A percentile compares a stretch with the other conserved stretches of the same genome.
Evolutionary conservation across 2,888 invertebrate genomes (phyloP).

Genomic region (Aspidiotus rigidus): DNA sequence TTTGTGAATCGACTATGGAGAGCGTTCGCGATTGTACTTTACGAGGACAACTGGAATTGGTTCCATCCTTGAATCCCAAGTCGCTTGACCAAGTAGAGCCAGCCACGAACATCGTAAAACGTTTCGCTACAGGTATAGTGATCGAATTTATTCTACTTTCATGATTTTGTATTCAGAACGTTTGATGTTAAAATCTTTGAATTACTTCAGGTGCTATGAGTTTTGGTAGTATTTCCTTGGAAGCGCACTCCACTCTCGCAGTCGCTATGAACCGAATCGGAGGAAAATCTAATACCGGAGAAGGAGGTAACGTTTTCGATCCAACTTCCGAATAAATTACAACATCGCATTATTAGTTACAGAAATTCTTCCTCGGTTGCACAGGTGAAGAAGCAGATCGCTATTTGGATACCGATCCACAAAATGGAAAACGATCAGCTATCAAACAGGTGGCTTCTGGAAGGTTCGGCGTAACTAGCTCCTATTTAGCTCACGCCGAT

Average conservation of each 20-base stretch:
- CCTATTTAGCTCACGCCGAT: conserved; percentile 93
- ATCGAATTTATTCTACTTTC: too few species aligned
- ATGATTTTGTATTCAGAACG: too few species aligned
- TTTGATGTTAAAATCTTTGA: too few species aligned
- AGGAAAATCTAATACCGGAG: conserved; percentile 97
- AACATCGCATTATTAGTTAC: background rate
- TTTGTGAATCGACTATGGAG: conserved; percentile 75
- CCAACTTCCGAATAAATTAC: background rate
- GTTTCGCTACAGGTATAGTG: conserved; percentile 71
- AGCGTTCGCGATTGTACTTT: conserved; percentile 78
- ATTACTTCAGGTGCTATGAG: conserved; percentile 76
- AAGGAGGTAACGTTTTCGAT: conserved; percentile 60
- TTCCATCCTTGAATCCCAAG: conserved; percentile 65
- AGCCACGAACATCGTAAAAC: conserved; percentile 87
- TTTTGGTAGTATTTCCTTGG: conserved; percentile 91
- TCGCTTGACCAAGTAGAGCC: conserved; percentile 83
- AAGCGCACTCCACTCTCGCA: conserved; percentile 90
- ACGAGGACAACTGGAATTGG: conserved; percentile 84
- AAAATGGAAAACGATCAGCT: conserved; percentile 77
- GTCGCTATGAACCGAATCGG: conserved; percentile 95
- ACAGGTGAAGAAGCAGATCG: conserved; percentile 52
- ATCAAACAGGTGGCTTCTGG: conserved; percentile 99
- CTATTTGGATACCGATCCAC: conserved; percentile 69
- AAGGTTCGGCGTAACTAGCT: conserved; percentile 94
- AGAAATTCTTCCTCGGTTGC: background rate